Percentiles rank a stretch among this genome's conserved stretches.
phyloP scores from a whole-genome alignment of 2,113 vertebrate genomes.

The Gyps fulvus region DNA sequence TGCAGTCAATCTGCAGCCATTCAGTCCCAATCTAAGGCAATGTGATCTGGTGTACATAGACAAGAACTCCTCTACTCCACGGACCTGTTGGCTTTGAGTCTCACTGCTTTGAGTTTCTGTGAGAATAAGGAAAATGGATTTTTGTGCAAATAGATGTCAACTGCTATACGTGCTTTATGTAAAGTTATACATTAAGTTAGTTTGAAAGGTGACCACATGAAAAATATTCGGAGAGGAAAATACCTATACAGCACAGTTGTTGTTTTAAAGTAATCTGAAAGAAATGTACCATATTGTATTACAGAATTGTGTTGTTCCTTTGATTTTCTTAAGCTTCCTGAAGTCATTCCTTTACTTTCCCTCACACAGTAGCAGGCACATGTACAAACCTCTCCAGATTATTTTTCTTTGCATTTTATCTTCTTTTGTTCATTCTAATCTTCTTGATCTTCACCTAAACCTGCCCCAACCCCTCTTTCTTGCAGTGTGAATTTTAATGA shows the following conservation, averaged over 20 bases:
- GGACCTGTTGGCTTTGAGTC: background rate
- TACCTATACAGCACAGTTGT: background rate
- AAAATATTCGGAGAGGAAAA: background rate
- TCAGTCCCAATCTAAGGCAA: background rate
- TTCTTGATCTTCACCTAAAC: constrained; percentile 15
- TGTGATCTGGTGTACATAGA: background rate
- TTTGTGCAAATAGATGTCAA: background rate
- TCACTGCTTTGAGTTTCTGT: background rate
- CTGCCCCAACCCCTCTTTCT: background rate
- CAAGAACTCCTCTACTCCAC: background rate
- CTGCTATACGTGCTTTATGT: background rate
- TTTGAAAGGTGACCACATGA: background rate
- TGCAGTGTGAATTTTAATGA: constrained; percentile 46
- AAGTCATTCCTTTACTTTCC: background rate
- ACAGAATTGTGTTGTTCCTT: background rate
- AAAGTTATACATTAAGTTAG: background rate
- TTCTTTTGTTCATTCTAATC: background rate
- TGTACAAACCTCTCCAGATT: background rate
- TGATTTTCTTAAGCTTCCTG: background rate
- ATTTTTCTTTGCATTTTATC: background rate
- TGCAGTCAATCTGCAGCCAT: background rate
- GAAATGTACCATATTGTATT: background rate
- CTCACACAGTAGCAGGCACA: background rate
- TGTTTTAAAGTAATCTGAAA: background rate
- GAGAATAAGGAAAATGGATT: background rate